Base-by-base conservation (phyloP, 1,140 invertebrate genomes). In the Diorhabda carinulata region DNA sequence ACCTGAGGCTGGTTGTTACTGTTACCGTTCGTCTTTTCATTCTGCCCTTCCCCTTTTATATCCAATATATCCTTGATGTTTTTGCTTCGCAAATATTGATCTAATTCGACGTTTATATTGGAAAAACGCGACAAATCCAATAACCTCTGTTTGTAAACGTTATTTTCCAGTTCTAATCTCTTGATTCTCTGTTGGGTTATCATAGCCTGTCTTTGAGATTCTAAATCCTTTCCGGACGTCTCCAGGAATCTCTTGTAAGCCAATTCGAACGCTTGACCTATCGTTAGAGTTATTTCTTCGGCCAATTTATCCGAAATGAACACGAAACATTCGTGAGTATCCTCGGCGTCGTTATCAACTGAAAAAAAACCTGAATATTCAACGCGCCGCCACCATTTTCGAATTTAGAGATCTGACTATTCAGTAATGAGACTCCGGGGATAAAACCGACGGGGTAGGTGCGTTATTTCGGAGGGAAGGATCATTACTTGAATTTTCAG, bases 261-360 rank as follows among this genome's bases (percentile, higher is more conserved):
- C 73, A 98, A 86, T 84, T 98, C 96, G 83, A 98, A 98, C 0
- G 96, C 96, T 81, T 98, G 96, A 3, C 96, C 96, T 75, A 98
- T 97, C 7, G 96, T 98, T 69, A 98, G 83, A 6, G 96, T 98
- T 68, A 98, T 97, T 80, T 98, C 96, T 75, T 97, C 96, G 5
- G 96, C 94, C 77, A 97, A 84, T 85, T 98, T 98, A 77, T 97
- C 96, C 71, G 94, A 97, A 64, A 97, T 93, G 78, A 98, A 98
- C 2, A 98, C 96, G 82, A 97, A 98, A 80, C 96, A 98, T 77
- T 91, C 92, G 79, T 98, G 96, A 73, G 89, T 89, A 74, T 97
- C 94, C 43, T 83, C 81, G 25, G 71, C 74, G 10, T 80, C 78
- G 60, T 73, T 79, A 71, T 77, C 74, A 44, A 74, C 71, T 74